A percentile compares a stretch with the other conserved stretches of the same genome.
phyloP scores from a whole-genome alignment of 2,888 invertebrate species.

The Scaptomyza reducta region DNA sequence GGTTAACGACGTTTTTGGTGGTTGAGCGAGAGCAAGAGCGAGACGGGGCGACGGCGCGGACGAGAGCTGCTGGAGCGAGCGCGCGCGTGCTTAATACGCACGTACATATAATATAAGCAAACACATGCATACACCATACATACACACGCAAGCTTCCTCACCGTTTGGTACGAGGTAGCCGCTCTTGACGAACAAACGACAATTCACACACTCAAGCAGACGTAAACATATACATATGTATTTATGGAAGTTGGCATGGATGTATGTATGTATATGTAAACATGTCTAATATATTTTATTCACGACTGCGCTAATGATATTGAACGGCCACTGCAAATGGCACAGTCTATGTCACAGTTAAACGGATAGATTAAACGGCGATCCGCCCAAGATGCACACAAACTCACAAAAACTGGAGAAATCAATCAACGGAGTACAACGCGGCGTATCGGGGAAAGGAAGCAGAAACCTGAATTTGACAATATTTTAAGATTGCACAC shows the following conservation, averaged over 20 bases:
- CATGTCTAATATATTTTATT: conserved; percentile 54
- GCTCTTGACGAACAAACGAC: conserved; percentile 46
- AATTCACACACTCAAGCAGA: conserved; percentile 48
- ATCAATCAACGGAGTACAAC: conserved; percentile 71
- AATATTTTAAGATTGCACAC: conserved; percentile 62
- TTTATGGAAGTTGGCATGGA: neutral
- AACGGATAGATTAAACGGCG: conserved; percentile 44
- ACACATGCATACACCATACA: conserved; percentile 35
- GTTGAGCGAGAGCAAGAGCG: conserved; percentile 54
- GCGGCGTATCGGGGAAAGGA: conserved; percentile 40
- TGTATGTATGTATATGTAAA: conserved; percentile 31
- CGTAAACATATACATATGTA: conserved; percentile 37
- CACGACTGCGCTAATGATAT: conserved; percentile 61
- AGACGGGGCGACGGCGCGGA: conserved; percentile 53
- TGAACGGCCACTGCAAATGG: conserved; percentile 50
- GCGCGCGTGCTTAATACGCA: conserved; percentile 72
- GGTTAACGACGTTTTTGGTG: conserved; percentile 60
- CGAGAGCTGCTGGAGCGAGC: conserved; percentile 65
- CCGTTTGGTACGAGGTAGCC: conserved; percentile 12
- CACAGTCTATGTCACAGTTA: conserved; percentile 47
- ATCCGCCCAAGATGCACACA: conserved; percentile 49
- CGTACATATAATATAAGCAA: conserved; percentile 49
- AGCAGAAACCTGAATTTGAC: conserved; percentile 61
- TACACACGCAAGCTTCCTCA: conserved; percentile 37
- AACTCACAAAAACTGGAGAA: conserved; percentile 58